A percentile compares a stretch with the other conserved stretches of the same genome.
Evolutionary conservation across 2,113 vertebrate genomes (phyloP).

Genomic region (Leucoraja erinaceus): DNA sequence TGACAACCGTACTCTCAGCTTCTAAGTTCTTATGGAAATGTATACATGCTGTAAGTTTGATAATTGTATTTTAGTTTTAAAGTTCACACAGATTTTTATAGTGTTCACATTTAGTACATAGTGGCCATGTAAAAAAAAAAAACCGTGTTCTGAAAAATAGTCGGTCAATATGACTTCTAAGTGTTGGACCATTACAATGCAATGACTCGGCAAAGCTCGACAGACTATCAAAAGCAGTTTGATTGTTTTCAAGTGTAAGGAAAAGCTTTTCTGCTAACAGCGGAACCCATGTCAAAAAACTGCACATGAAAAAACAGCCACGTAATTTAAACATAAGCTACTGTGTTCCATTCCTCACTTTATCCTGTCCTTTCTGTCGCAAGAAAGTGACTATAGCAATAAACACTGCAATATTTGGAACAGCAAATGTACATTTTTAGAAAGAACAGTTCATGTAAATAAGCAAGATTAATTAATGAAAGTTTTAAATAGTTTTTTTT

Average conservation of each 20-base stretch:
- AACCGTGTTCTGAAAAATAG: background rate
- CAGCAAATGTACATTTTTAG: slow-evolving; percentile 36
- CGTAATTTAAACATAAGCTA: slow-evolving; percentile 28
- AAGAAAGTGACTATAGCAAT: slow-evolving; percentile 19
- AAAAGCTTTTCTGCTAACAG: slow-evolving; percentile 10
- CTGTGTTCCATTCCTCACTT: slow-evolving; percentile 12
- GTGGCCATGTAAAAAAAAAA: background rate
- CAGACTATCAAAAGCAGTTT: background rate
- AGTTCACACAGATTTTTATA: slow-evolving; percentile 29
- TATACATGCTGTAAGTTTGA: slow-evolving; percentile 63
- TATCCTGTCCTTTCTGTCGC: background rate
- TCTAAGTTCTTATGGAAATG: slow-evolving; percentile 51
- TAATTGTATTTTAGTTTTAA: slow-evolving; percentile 42
- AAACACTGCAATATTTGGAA: slow-evolving; percentile 25
- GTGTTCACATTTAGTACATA: slow-evolving; percentile 27
- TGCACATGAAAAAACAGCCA: slow-evolving; percentile 20
- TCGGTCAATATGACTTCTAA: slow-evolving; percentile 14
- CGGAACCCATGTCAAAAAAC: slow-evolving; percentile 13
- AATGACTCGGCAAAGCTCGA: background rate
- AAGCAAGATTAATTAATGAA: slow-evolving; percentile 31
- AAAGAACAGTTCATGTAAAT: slow-evolving; percentile 37
- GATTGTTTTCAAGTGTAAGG: slow-evolving; percentile 1
- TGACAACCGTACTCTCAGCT: slow-evolving; percentile 49
- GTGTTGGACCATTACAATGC: background rate
- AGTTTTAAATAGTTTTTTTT: slow-evolving; percentile 36